Evolutionary conservation across 2,797 vertebrate genomes (phyloP), one percentile per base, ranked within the genome.

Genomic region (Cyclopterus lumpus): DNA sequence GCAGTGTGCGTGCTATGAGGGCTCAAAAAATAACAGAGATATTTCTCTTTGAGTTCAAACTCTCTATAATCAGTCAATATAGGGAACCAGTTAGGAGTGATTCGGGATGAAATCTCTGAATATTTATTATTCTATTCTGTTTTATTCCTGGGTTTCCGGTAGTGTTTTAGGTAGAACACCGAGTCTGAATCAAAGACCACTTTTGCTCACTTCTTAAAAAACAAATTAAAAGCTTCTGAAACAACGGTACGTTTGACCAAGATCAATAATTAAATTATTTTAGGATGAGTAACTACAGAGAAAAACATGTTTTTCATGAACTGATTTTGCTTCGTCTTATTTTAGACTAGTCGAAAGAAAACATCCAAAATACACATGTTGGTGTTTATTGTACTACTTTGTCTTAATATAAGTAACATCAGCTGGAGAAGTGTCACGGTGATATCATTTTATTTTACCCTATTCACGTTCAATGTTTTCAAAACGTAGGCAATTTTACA

Each of bases 41-140:
- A 57, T 30, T 60, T 53, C n/a, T 58, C 6, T 55, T 68, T 49
- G 5, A 49, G 24, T 55, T 42, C 1, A 34, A 53, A 44, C 2
- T 65, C 12, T 34, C n/a, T 28, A 26, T n/a, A 24, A 24, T 11
- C 51, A 24, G n/a, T 22, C 8, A 6, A 49, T 54, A 62, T 3
- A 66, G 16, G 18, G 55, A 58, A 67, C 4, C 20, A 40, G 22
- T 6, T 34, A 15, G 15, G 66, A 30, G 14, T 7, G 5, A 64
- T 58, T 58, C 38, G 42, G 16, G 26, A 75, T 28, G 18, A 22
- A 78, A 34, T 75, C 16, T 71, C 24, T 46, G 32, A 54, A 40
- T 34, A 5, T 44, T 15, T 38, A 9, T 10, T 67, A 24, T 60
- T 60, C 5, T 49, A 32, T 57, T 62, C 16, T 24, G 3, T 26